Evolutionary conservation across 2,888 invertebrate genomes (phyloP).

Genomic region (Unio delphinus): DNA sequence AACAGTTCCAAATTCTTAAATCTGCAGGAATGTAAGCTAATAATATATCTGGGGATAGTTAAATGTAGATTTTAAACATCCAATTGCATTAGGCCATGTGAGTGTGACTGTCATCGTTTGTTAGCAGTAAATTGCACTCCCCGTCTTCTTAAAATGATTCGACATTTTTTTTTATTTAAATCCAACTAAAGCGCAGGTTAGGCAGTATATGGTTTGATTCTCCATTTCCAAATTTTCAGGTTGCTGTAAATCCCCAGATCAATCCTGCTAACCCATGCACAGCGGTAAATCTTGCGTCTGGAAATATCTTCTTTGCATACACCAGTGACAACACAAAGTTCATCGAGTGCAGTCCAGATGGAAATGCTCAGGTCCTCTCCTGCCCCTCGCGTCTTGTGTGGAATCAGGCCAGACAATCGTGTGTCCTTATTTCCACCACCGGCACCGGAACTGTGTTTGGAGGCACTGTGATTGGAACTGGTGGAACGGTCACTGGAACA

Average conservation of each 20-base stretch:
- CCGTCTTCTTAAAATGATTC: too few relatives aligned
- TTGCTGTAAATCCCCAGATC: neutral
- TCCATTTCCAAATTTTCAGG: neutral
- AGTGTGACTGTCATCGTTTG: too few relatives aligned
- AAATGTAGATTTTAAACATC: too few relatives aligned
- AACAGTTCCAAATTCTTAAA: too few relatives aligned
- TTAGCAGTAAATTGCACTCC: too few relatives aligned
- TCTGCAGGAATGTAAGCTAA: too few relatives aligned
- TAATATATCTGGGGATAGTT: too few relatives aligned
- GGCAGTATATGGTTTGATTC: neutral
- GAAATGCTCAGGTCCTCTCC: constrained; percentile 28
- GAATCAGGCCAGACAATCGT: constrained; percentile 28
- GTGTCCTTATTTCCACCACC: constrained; percentile 20
- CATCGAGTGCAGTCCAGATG: constrained; percentile 37
- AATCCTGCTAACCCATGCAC: constrained; percentile 30
- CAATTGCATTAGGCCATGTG: too few relatives aligned
- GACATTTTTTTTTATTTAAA: too few relatives aligned
- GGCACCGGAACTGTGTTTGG: constrained; percentile 1
- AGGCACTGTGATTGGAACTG: neutral
- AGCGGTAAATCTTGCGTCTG: constrained; percentile 24
- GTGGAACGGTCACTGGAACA: too few relatives aligned
- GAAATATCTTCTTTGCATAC: constrained; percentile 30
- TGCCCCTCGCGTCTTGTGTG: constrained; percentile 41
- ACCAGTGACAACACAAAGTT: constrained; percentile 38
- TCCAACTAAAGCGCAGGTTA: neutral